Evolutionary conservation across 2,888 invertebrate species (phyloP), one percentile per base, ranked within the genome.

Genomic region (Euzophera pinguis): DNA sequence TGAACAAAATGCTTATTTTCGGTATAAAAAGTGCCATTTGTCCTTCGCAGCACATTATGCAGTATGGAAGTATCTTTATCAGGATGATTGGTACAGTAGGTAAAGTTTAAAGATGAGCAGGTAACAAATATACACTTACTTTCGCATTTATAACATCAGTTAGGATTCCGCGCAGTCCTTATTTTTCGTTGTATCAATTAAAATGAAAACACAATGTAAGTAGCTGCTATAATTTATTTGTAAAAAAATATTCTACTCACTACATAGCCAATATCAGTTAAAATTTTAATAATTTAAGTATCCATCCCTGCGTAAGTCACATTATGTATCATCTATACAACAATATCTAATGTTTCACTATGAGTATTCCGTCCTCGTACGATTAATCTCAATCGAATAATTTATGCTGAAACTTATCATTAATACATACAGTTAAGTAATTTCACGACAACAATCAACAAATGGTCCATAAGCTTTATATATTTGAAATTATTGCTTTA

Each of bases 241-340:
- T 93, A 93, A 92, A 93, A 93, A 93, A 92, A 93, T 92, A 93
- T 91, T 91, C 92, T 92, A 92, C 92, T 88, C 89, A 91, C 92
- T 92, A 92, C 91, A 91, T 92, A 92, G 92, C 92, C 91, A 92
- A 92, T 91, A 89, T 89, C 90, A 88, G 88, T 90, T 90, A 88
- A 86, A 87, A 85, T 87, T 90, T 89, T 86, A 89, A 90, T 90
- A 90, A 90, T 88, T 90, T 90, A 91, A 91, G 90, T 91, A 91
- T 89, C 90, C 90, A 88, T 91, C 91, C 90, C 90, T 90, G 90
- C 90, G 87, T 90, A 90, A 89, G 87, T 90, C 90, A 89, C 90
- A 87, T 89, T 88, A 86, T 87, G 87, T 88, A 90, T 85, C 85
- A 88, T 90, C 86, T 89, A 88, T 85, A 85, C 88, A 89, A 88